Conservation (phyloP, 2,888 invertebrate species). For the Hypolimnas misippus region DNA sequence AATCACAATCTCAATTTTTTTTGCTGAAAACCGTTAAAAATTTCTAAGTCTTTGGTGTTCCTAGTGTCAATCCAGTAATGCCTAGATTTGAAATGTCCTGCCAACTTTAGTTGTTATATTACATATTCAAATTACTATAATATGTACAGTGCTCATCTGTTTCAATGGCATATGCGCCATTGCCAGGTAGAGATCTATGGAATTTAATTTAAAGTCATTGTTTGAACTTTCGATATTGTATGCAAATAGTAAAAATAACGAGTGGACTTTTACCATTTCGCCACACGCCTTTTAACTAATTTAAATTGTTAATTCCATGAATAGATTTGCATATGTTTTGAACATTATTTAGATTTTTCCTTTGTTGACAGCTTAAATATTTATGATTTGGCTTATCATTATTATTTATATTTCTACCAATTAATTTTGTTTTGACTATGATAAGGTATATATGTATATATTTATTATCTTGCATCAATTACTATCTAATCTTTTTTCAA, state of each 20-base stretch:
- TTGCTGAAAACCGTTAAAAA: no score
- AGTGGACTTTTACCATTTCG: constrained; percentile 17
- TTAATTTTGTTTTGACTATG: no score
- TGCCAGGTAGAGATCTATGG: neutral
- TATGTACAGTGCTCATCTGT: neutral
- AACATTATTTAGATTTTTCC: neutral
- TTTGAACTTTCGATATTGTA: constrained; percentile 26
- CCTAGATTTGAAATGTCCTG: no score
- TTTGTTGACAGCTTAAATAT: neutral
- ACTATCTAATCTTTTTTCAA: no score
- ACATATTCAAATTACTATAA: no score
- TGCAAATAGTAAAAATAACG: constrained; percentile 5
- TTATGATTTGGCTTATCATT: neutral
- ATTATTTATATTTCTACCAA: no score
- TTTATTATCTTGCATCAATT: no score
- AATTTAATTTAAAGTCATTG: neutral
- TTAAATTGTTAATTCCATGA: constrained; percentile 2
- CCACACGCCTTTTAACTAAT: constrained; percentile 1
- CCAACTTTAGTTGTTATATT: no score
- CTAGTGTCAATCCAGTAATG: no score
- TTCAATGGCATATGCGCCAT: neutral
- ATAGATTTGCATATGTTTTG: neutral
- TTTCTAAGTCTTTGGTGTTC: no score
- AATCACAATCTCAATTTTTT: no score
- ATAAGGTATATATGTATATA: no score